Conservation (phyloP, 2,113 vertebrate species). For the Peromyscus leucopus region DNA sequence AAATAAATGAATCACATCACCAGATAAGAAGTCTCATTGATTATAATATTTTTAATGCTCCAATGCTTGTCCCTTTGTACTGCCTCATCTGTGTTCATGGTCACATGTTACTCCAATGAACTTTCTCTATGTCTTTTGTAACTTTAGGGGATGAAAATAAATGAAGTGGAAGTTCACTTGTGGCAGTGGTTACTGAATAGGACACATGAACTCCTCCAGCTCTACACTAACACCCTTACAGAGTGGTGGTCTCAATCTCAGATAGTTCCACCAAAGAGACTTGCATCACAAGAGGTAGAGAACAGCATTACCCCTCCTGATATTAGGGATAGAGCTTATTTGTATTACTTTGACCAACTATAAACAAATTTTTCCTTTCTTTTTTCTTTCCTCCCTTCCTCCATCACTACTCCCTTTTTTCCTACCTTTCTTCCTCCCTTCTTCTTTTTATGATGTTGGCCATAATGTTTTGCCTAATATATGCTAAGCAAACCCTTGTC, state of each 20-base stretch:
- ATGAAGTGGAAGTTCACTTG: constrained; percentile 57
- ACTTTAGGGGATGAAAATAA: constrained; percentile 69
- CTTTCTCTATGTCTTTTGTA: constrained; percentile 43
- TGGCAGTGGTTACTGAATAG: constrained; percentile 28
- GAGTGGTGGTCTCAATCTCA: not conserved
- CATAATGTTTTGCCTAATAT: not conserved
- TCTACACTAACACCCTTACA: not conserved
- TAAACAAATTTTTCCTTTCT: not conserved
- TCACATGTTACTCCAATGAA: constrained; percentile 55
- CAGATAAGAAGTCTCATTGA: constrained; percentile 68
- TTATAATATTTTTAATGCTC: constrained; percentile 66
- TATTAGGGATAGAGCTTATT: not conserved
- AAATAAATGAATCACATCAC: constrained; percentile 67
- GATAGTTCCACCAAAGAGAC: not conserved
- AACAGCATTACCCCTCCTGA: not conserved
- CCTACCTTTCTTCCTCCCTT: not conserved
- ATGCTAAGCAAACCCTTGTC: not conserved
- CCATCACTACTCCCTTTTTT: not conserved
- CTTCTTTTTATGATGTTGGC: not conserved
- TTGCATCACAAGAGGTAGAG: not conserved
- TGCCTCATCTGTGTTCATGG: constrained; percentile 16
- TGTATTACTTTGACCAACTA: not conserved
- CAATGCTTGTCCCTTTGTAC: constrained; percentile 31
- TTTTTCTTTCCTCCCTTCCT: not conserved
- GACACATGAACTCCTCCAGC: constrained; percentile 14